phyloP scores from a whole-genome alignment of 2,888 invertebrate genomes.

The Plebejus argus region DNA sequence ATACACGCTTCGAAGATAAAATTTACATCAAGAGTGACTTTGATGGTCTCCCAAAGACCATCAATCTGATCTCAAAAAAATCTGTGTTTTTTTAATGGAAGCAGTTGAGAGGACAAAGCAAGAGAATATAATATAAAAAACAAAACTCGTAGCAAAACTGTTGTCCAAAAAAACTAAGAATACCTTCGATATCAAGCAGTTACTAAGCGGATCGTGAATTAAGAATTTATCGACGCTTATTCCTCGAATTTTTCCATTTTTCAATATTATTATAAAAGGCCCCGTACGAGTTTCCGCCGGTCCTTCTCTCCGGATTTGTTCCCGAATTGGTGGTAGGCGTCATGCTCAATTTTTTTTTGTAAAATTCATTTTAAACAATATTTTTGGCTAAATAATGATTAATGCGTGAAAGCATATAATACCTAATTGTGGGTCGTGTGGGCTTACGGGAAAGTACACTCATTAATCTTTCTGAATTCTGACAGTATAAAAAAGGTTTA shows the following conservation, averaged over 20 bases:
- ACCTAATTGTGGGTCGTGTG: not conserved
- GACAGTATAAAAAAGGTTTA: slow-evolving; percentile 10
- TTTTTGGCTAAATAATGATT: not conserved
- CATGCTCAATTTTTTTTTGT: not conserved
- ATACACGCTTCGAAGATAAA: slow-evolving; percentile 2
- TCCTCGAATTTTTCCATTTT: too few species aligned
- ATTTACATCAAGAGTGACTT: slow-evolving; percentile 2
- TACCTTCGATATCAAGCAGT: too few species aligned
- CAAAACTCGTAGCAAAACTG: too few species aligned
- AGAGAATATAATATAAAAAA: too few species aligned
- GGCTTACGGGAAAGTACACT: not conserved
- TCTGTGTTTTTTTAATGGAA: not conserved
- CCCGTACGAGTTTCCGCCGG: too few species aligned
- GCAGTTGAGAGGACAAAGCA: too few species aligned
- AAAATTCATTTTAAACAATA: too few species aligned
- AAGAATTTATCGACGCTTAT: too few species aligned
- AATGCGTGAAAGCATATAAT: not conserved
- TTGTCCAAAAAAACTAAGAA: too few species aligned
- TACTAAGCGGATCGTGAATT: too few species aligned
- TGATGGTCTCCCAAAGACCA: not conserved
- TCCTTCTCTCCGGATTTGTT: too few species aligned
- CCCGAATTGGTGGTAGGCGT: not conserved
- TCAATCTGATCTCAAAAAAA: not conserved
- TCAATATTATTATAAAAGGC: too few species aligned
- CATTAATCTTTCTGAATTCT: slow-evolving; percentile 8